Conservation (phyloP, 2,113 vertebrate genomes). For the Entelurus aequoreus region DNA sequence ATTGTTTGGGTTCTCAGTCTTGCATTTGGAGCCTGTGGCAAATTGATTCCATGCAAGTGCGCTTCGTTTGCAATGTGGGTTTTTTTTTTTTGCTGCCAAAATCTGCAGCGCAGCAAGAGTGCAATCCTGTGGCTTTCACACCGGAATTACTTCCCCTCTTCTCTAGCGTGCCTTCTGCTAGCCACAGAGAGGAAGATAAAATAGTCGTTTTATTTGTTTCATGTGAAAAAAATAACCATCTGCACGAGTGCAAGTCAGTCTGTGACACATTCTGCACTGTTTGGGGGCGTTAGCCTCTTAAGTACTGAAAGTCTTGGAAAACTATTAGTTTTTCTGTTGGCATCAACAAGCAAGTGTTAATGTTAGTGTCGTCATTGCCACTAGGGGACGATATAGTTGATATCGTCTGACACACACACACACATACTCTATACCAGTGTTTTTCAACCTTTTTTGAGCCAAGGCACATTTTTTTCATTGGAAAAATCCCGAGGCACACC, state of each 20-base stretch:
- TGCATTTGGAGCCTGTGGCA: slow-evolving; percentile 17
- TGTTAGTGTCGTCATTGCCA: slow-evolving; percentile 44
- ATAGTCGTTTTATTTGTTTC: slow-evolving; percentile 28
- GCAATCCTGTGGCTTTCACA: slow-evolving; percentile 64
- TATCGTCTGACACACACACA: too few species aligned
- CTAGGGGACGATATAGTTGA: slow-evolving; percentile 57
- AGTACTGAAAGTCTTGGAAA: neutral
- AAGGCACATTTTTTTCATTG: too few species aligned
- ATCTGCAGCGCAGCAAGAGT: slow-evolving; percentile 46
- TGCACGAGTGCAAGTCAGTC: slow-evolving; percentile 6
- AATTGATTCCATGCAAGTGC: slow-evolving; percentile 38
- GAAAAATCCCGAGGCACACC: too few species aligned
- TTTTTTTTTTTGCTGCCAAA: slow-evolving; percentile 38
- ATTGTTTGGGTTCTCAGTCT: neutral
- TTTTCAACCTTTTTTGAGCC: too few species aligned
- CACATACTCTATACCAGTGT: too few species aligned
- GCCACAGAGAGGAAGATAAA: slow-evolving; percentile 43
- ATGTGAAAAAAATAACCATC: slow-evolving; percentile 36
- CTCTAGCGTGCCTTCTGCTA: slow-evolving; percentile 65
- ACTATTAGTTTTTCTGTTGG: neutral
- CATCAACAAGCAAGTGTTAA: neutral
- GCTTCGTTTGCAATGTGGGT: slow-evolving; percentile 43
- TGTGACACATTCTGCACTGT: neutral
- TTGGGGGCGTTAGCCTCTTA: neutral
- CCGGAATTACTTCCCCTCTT: slow-evolving; percentile 58